Conservation (phyloP, 2,113 vertebrate species). For the Chiloscyllium plagiosum region DNA sequence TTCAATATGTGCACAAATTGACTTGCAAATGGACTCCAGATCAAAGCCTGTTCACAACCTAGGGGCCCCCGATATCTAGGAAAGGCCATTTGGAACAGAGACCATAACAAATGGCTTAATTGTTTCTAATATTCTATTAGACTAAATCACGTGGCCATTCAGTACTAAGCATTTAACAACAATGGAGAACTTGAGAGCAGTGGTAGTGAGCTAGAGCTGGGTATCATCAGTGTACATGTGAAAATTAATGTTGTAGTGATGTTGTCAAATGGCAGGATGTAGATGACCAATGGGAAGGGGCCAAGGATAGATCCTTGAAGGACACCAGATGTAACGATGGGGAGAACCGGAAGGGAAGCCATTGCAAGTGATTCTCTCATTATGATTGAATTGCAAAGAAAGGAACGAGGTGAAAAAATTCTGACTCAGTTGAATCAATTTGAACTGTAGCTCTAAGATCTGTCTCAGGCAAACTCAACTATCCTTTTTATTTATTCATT, state of each 20-base stretch:
- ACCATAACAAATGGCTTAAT: background rate
- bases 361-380: background rate
- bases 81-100: background rate
- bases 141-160: background rate
- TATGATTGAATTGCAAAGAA: background rate
- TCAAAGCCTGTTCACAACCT: too few species aligned
- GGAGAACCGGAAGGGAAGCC: background rate
- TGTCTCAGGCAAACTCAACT: background rate
- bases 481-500: too few species aligned
- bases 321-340: background rate
- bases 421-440: background rate
- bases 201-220: background rate
- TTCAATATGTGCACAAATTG: too few species aligned
- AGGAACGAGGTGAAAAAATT: background rate
- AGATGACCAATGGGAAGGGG: background rate
- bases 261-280: background rate
- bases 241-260: background rate
- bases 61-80: background rate
- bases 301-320: background rate
- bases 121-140: background rate
- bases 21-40: too few species aligned
- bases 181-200: background rate
- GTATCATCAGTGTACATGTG: background rate
- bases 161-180: background rate
- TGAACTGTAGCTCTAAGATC: background rate